phyloP scores from a whole-genome alignment of 1,140 invertebrate genomes.

The Bradynema listronoti region DNA sequence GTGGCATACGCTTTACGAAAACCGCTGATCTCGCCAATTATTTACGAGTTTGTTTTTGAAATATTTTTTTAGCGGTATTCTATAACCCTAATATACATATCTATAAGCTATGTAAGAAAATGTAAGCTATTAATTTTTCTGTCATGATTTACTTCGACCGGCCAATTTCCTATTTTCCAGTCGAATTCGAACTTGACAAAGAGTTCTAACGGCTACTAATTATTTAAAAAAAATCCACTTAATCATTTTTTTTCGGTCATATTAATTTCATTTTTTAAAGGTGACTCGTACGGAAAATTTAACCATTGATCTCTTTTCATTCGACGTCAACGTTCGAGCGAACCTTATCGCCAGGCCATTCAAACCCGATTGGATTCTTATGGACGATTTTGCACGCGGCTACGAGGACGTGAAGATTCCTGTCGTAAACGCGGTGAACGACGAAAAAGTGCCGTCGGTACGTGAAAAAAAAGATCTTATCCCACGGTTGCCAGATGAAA shows the following conservation, averaged over 20 bases:
- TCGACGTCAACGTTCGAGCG: slow-evolving; percentile 15
- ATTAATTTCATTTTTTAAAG: not conserved
- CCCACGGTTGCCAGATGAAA: no score
- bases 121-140: no score
- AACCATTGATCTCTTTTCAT: slow-evolving; percentile 24
- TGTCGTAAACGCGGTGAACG: slow-evolving; percentile 17
- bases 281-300: slow-evolving; percentile 9
- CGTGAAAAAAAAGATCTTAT: no score
- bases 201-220: no score
- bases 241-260: not conserved
- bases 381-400: slow-evolving; percentile 20
- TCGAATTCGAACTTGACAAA: no score
- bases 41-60: no score
- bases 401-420: slow-evolving; percentile 18
- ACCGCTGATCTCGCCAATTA: not conserved
- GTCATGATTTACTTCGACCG: no score
- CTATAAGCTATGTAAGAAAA: no score
- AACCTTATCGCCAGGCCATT: slow-evolving; percentile 5
- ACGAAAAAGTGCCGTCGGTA: not conserved
- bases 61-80: no score
- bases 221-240: no score
- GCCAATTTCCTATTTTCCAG: no score
- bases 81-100: no score
- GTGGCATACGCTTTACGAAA: slow-evolving; percentile 15
- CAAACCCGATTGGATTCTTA: slow-evolving; percentile 5